Conservation (phyloP, 1,140 invertebrate genomes). For the Oedothorax gibbosus region DNA sequence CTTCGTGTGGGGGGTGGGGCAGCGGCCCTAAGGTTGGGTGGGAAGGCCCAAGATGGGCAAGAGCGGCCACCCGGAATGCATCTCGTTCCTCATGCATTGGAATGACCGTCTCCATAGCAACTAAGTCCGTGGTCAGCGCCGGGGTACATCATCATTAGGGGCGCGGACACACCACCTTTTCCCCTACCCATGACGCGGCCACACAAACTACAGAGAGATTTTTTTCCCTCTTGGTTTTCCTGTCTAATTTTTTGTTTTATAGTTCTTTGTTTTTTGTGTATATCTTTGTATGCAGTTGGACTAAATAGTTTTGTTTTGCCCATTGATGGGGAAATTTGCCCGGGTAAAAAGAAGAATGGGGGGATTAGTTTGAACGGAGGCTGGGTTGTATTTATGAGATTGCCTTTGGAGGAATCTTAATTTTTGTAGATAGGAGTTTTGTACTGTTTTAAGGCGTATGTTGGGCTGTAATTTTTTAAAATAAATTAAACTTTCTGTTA, state of each 20-base stretch:
- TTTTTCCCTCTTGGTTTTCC: not conserved
- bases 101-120: conserved; percentile 60
- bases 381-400: too few relatives aligned
- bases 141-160: conserved; percentile 61
- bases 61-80: conserved; percentile 61
- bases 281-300: too few relatives aligned
- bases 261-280: not conserved
- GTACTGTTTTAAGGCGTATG: too few relatives aligned
- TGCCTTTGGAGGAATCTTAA: too few relatives aligned
- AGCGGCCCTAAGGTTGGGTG: not conserved
- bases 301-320: too few relatives aligned
- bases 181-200: not conserved
- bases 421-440: too few relatives aligned
- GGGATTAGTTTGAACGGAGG: too few relatives aligned
- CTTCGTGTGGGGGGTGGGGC: not conserved
- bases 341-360: too few relatives aligned
- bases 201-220: too few relatives aligned
- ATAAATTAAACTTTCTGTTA: too few relatives aligned
- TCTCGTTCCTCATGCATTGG: conserved; percentile 61
- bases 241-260: not conserved
- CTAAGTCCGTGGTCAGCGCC: conserved; percentile 61
- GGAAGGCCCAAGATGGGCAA: conserved; percentile 60
- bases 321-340: too few relatives aligned
- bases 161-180: conserved; percentile 31
- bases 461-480: too few relatives aligned